A percentile compares a stretch with the other conserved stretches of the same genome.
Evolutionary conservation across 2,888 invertebrate genomes (phyloP).

Genomic region (Agrypnus murinus): DNA sequence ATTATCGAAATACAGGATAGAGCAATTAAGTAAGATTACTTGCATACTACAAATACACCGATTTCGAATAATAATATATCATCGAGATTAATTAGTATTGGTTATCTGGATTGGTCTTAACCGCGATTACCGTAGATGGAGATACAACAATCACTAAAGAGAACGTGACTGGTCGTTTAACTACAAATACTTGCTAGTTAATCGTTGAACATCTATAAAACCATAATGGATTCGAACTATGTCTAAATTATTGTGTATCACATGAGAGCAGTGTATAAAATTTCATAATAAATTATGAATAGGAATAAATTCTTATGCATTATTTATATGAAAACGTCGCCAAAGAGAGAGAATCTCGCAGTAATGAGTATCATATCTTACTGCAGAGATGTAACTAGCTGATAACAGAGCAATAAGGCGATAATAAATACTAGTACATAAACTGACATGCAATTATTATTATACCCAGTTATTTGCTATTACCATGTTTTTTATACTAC

Average conservation of each 20-base stretch:
- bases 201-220: slow-evolving; percentile 18
- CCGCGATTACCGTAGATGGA: slow-evolving; percentile 36
- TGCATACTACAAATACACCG: slow-evolving; percentile 24
- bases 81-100: slow-evolving; percentile 37
- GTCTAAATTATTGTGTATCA: slow-evolving; percentile 25
- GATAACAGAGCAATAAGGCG: slow-evolving; percentile 9
- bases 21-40: slow-evolving; percentile 23
- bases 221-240: slow-evolving; percentile 3
- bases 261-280: slow-evolving; percentile 10
- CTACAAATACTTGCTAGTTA: slow-evolving; percentile 7
- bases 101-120: slow-evolving; percentile 35
- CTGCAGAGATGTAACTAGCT: slow-evolving; percentile 14
- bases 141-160: slow-evolving; percentile 37
- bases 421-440: slow-evolving; percentile 8
- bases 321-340: background rate
- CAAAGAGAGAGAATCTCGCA: background rate
- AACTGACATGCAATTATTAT: slow-evolving; percentile 21
- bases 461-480: slow-evolving; percentile 8
- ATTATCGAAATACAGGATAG: background rate
- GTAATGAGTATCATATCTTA: slow-evolving; percentile 3
- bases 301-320: too few species aligned
- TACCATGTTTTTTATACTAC: slow-evolving; percentile 14
- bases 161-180: slow-evolving; percentile 31
- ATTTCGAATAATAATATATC: slow-evolving; percentile 40
- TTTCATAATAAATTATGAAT: slow-evolving; percentile 5